A percentile compares a stretch with the other conserved stretches of the same genome.
phyloP scores from a whole-genome alignment of 1,140 invertebrate species.

The Leguminivora glycinivorella region DNA sequence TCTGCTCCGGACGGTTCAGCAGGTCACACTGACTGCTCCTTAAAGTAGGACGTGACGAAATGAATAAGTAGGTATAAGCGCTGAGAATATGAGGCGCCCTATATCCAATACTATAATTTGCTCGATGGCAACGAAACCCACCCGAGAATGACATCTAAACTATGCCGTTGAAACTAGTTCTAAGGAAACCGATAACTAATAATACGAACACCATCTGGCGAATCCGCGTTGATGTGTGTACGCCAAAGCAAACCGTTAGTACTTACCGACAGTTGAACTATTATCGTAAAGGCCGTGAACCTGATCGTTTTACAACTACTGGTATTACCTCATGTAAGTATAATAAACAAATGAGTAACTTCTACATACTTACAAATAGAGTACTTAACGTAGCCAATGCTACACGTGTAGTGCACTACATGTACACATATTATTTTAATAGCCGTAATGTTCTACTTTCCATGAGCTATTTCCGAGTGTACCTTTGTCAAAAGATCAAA shows the following conservation, averaged over 20 bases:
- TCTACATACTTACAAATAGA: not conserved
- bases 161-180: not conserved
- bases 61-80: slow-evolving; percentile 29
- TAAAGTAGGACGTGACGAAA: slow-evolving; percentile 52
- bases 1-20: not conserved
- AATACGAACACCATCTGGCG: slow-evolving; percentile 5
- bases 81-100: no score
- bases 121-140: no score
- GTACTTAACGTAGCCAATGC: not conserved
- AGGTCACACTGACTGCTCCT: slow-evolving; percentile 4
- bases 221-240: slow-evolving; percentile 9
- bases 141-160: not conserved
- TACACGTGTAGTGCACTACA: no score
- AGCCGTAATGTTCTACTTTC: no score
- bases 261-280: slow-evolving; percentile 20
- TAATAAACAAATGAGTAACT: not conserved
- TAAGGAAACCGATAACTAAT: not conserved
- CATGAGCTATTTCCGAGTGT: no score
- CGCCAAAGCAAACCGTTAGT: slow-evolving; percentile 10
- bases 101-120: no score
- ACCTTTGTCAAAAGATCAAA: no score
- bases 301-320: not conserved
- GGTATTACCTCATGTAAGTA: slow-evolving; percentile 2
- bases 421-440: no score
- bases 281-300: slow-evolving; percentile 34